Evolutionary conservation across 1,140 invertebrate species (phyloP).

Genomic region (Drosophila murphyi): DNA sequence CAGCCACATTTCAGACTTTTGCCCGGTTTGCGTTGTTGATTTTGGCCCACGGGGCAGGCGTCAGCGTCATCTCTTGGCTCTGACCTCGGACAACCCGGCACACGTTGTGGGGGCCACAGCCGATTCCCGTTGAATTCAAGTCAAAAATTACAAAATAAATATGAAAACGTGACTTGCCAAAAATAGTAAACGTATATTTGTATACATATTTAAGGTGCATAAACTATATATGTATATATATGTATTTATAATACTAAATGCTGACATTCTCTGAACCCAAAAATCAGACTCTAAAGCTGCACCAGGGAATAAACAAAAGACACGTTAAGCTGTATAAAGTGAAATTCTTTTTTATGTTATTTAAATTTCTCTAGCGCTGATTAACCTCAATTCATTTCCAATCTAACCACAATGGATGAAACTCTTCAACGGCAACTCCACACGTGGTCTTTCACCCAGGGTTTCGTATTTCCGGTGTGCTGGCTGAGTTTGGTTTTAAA

Average conservation of each 20-base stretch:
- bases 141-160: conserved; percentile 70
- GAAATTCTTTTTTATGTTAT: conserved; percentile 53
- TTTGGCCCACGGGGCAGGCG: conserved; percentile 51
- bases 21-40: conserved; percentile 39
- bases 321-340: conserved; percentile 41
- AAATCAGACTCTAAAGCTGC: neutral
- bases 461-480: conserved; percentile 59
- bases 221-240: neutral
- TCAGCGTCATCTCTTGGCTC: conserved; percentile 36
- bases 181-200: conserved; percentile 14
- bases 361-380: conserved; percentile 60
- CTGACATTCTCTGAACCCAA: conserved; percentile 6
- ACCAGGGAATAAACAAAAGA: neutral
- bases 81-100: conserved; percentile 78
- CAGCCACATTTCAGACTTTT: conserved; percentile 45
- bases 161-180: conserved; percentile 70
- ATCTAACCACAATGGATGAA: conserved; percentile 60
- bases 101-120: conserved; percentile 59
- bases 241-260: neutral
- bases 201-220: conserved; percentile 1
- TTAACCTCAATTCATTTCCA: conserved; percentile 56
- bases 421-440: conserved; percentile 30
- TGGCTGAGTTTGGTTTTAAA: neutral
- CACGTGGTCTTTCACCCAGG: conserved; percentile 28
- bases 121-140: conserved; percentile 28